phyloP scores from a whole-genome alignment of 2,797 vertebrate species.

The Gambelia wislizenii region DNA sequence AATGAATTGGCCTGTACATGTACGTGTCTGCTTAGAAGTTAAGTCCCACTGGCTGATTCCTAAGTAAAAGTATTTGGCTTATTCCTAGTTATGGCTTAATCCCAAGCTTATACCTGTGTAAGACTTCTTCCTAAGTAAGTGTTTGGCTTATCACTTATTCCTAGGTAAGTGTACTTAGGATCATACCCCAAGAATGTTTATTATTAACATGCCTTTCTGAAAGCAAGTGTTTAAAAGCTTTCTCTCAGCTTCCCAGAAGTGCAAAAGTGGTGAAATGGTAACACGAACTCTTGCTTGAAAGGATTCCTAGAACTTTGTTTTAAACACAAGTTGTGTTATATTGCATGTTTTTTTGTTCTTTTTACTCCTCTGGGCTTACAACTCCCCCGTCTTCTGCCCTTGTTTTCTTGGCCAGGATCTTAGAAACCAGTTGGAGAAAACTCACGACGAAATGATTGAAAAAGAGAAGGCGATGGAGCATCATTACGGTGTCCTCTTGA shows the following conservation, averaged over 20 bases:
- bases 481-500: slow-evolving; percentile 83
- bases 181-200: no score
- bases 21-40: neutral
- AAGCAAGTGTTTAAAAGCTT: neutral
- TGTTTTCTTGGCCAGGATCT: slow-evolving; percentile 83
- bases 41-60: neutral
- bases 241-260: neutral
- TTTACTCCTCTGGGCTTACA: slow-evolving; percentile 46
- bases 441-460: slow-evolving; percentile 85
- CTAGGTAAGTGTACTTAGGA: neutral
- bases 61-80: neutral
- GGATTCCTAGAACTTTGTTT: slow-evolving; percentile 36
- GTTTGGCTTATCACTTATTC: neutral
- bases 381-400: neutral
- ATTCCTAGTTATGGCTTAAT: no score
- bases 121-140: no score
- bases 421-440: slow-evolving; percentile 92
- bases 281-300: slow-evolving; percentile 31
- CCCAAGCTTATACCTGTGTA: no score
- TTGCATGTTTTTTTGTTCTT: neutral
- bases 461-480: slow-evolving; percentile 85
- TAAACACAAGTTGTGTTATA: neutral
- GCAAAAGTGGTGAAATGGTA: slow-evolving; percentile 21
- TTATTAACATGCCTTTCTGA: slow-evolving; percentile 3
- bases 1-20: neutral